Evolutionary conservation across 2,888 invertebrate genomes (phyloP).

Genomic region (Bombylius major): DNA sequence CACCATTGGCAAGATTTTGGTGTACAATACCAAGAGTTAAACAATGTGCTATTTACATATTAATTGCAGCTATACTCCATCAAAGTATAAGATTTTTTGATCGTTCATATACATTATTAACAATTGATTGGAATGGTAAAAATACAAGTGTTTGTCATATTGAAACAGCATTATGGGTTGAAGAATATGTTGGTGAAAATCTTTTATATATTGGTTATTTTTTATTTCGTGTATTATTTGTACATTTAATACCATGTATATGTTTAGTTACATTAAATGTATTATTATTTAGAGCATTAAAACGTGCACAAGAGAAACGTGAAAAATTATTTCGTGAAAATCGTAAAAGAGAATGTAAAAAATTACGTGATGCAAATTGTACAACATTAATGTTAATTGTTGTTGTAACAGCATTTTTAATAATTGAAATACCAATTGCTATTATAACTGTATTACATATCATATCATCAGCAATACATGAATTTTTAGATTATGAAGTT

Average conservation of each 20-base stretch:
- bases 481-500: constrained; percentile 62
- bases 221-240: constrained; percentile 78
- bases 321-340: constrained; percentile 67
- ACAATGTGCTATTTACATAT: constrained; percentile 66
- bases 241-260: constrained; percentile 83
- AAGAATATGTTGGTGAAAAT: constrained; percentile 49
- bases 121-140: constrained; percentile 55
- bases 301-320: constrained; percentile 66
- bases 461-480: constrained; percentile 57
- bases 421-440: constrained; percentile 73
- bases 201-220: constrained; percentile 72
- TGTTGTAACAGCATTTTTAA: constrained; percentile 70
- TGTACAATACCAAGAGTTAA: constrained; percentile 59
- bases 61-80: constrained; percentile 64
- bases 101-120: constrained; percentile 44
- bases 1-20: constrained; percentile 73
- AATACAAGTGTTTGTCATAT: constrained; percentile 54
- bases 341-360: constrained; percentile 65
- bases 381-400: constrained; percentile 81
- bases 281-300: constrained; percentile 72
- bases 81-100: constrained; percentile 78
- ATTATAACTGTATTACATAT: constrained; percentile 75
- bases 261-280: constrained; percentile 80
- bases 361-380: constrained; percentile 60
- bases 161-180: constrained; percentile 57